Base-by-base conservation (phyloP, 1,140 invertebrate genomes). In the Heterodera carotae region DNA sequence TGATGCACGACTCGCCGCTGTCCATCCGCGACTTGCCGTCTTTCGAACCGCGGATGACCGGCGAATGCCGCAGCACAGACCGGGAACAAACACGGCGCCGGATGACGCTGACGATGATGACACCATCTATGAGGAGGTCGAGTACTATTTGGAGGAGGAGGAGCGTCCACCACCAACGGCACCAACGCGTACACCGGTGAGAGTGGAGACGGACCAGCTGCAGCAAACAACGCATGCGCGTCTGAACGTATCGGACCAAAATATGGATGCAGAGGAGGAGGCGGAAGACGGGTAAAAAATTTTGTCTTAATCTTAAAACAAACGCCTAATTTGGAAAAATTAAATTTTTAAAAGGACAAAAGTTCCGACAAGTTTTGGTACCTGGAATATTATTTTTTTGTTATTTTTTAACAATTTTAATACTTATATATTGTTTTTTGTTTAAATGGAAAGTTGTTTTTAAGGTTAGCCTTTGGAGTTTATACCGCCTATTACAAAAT, bases 131-230 rank as follows among this genome's bases (percentile, higher is more conserved):
- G 48, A 56, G 48, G 48, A 56, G 48, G 48, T 56, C 48, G 48
- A 56, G 22, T 56, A 56, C 48, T 56, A 56, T 56, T 56, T 56
- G 48, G 48, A 56, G 48, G 48, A 56, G 48, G 48, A 56, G 48
- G 48, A 56, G 48, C 48, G 48, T 56, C 48, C 48, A 56, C 48
- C 48, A 56, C 5, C 66, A 68, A 68, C 66, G 43, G 22, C 66
- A 36, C 0, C 62, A 48, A 48, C 66, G 22, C 34, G 66, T 68
- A 68, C 66, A 68, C 15, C 66, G 22, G 4, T 5, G 66, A 48
- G 15, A n/a, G n/a, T n/a, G 7, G 62, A 36, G 34, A 31, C 62
- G 62, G 62, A 31, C 15, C 66, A 68, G 34, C 2, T 15, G 2
- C 48, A 56, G 48, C 48, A 12, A 56, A 18, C 48, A 56, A 56